Evolutionary conservation across 2,888 invertebrate species (phyloP).

Genomic region (Nomada fabriciana): DNA sequence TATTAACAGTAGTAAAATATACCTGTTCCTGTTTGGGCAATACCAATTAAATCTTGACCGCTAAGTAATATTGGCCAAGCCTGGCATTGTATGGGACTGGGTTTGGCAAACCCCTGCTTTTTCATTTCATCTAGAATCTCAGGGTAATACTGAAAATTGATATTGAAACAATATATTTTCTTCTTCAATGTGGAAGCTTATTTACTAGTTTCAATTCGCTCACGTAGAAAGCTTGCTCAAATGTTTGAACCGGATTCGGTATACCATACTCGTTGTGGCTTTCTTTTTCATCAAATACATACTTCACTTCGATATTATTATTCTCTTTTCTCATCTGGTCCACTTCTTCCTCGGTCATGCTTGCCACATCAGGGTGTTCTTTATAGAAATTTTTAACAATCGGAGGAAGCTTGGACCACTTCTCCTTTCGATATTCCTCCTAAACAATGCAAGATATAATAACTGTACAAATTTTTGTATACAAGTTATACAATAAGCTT

Average conservation of each 20-base stretch:
- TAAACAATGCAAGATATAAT: conserved; percentile 49
- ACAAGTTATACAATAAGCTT: conserved; percentile 69
- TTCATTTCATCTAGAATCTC: conserved; percentile 92
- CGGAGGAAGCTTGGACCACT: conserved; percentile 84
- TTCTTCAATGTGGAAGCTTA: background rate
- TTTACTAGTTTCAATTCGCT: conserved; percentile 17
- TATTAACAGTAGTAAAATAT: background rate
- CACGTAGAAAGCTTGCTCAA: conserved; percentile 88
- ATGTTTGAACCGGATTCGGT: conserved; percentile 92
- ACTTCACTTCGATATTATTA: conserved; percentile 91
- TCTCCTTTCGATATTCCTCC: conserved; percentile 83
- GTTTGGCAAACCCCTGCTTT: conserved; percentile 92
- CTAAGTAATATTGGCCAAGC: conserved; percentile 97
- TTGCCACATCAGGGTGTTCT: conserved; percentile 90
- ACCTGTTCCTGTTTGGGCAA: conserved; percentile 96
- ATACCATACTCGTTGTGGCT: conserved; percentile 83
- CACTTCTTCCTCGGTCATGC: conserved; percentile 88
- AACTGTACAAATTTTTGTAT: background rate
- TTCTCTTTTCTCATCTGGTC: conserved; percentile 87
- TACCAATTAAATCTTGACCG: conserved; percentile 97
- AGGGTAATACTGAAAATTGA: conserved; percentile 87
- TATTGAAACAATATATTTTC: background rate
- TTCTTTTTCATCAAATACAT: conserved; percentile 87
- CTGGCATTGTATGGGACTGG: conserved; percentile 96
- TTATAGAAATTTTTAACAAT: conserved; percentile 93